phyloP scores from a whole-genome alignment of 92 coral and sea anemone species.

The Bergia puertoricense region DNA sequence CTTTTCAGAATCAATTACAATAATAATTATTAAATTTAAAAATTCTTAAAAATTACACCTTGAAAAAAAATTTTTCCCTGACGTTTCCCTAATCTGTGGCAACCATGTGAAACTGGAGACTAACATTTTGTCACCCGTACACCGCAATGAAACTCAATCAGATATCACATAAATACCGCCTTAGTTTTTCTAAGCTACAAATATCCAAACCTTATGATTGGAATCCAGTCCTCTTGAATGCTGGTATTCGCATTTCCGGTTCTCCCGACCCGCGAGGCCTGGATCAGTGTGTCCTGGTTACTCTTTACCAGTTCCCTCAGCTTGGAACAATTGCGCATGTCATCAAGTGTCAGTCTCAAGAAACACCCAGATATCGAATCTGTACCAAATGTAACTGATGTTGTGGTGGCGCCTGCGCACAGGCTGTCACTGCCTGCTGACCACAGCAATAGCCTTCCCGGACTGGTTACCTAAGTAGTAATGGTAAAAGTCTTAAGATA shows the following conservation, averaged over 20 bases:
- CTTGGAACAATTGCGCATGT: constrained; percentile 85
- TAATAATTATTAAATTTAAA: too few relatives aligned
- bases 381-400: constrained; percentile 74
- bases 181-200: neutral
- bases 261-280: constrained; percentile 90
- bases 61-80: too few relatives aligned
- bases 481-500: neutral
- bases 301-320: constrained; percentile 68
- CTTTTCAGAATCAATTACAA: too few relatives aligned
- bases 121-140: neutral
- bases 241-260: constrained; percentile 76
- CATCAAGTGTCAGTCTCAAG: constrained; percentile 71
- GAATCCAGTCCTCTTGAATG: constrained; percentile 80
- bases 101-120: too few relatives aligned
- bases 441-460: constrained; percentile 74
- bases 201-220: constrained; percentile 70
- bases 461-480: constrained; percentile 42
- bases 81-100: too few relatives aligned
- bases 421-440: constrained; percentile 70
- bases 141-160: neutral
- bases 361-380: constrained; percentile 81
- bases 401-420: constrained; percentile 64
- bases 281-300: constrained; percentile 79
- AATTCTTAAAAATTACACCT: too few relatives aligned
- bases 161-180: neutral